Conservation (phyloP, 1,140 invertebrate genomes). For the Drosophila trapezifrons region DNA sequence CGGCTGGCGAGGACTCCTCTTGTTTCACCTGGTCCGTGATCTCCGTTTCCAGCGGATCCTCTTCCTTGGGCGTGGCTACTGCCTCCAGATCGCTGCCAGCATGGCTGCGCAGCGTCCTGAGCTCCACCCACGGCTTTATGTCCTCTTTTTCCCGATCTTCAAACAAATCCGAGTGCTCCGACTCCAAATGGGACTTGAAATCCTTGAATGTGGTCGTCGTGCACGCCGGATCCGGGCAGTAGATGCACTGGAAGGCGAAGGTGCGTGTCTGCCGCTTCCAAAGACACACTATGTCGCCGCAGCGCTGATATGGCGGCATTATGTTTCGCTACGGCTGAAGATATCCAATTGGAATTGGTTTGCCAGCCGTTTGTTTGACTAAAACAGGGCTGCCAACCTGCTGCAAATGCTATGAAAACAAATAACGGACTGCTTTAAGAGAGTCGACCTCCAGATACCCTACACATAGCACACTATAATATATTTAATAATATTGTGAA, state of each 20-base stretch:
- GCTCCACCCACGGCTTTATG: not conserved
- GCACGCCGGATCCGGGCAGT: constrained; percentile 16
- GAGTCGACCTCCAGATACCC: not conserved
- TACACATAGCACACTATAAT: too few species aligned
- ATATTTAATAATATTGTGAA: too few species aligned
- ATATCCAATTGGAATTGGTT: not conserved
- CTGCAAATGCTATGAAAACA: not conserved
- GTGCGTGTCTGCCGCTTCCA: constrained; percentile 3
- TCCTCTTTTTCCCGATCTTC: not conserved
- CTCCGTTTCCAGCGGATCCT: not conserved
- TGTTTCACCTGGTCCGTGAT: not conserved
- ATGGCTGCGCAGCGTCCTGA: not conserved
- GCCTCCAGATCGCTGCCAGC: not conserved
- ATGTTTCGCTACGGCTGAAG: not conserved
- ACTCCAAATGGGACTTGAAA: constrained; percentile 36
- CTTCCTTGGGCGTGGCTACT: not conserved
- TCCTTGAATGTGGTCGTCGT: constrained; percentile 28
- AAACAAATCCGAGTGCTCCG: constrained; percentile 22
- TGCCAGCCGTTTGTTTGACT: not conserved
- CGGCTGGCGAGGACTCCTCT: not conserved
- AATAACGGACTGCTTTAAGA: not conserved
- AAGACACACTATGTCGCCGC: constrained; percentile 48
- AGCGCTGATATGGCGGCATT: constrained; percentile 41
- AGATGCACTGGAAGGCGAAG: constrained; percentile 47
- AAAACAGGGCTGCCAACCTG: constrained; percentile 13